Evolutionary conservation across 1,140 invertebrate genomes (phyloP), one percentile per base, ranked within the genome.

Genomic region (Meloidogyne exigua): DNA sequence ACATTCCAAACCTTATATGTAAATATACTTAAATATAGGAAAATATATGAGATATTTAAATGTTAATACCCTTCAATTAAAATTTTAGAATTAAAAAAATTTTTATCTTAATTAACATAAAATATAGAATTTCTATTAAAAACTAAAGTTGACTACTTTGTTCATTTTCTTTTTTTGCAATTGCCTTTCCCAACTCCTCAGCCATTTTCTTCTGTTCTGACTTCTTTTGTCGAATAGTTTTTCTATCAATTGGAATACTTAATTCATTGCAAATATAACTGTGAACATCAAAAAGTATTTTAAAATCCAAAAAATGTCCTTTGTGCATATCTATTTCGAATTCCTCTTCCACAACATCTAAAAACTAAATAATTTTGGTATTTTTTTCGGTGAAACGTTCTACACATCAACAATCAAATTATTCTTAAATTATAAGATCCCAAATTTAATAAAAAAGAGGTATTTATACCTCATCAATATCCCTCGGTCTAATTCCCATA

Each of bases 241-340:
- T 57, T 57, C 49, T 57, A 9, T 57, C 49, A 57, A n/a, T 57
- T 57, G 49, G 49, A 57, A 57, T 57, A 57, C 13, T n/a, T 2
- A 57, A 1, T 57, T 57, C 49, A 9, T 57, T 57, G 10, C 49
- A 57, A 57, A 57, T 7, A 9, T 57, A n/a, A n/a, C 9, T 57
- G 21, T 57, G 49, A 57, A 57, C n/a, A 21, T 57, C 49, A 9
- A 18, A 2, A 57, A 57, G 49, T 9, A n/a, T 57, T 57, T n/a
- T 57, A n/a, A 57, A 57, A n/a, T 57, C 49, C 49, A 57, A 9
- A 57, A 57, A 57, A 57, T 57, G 49, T 57, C 49, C 49, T 57
- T 57, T 57, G 5, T 57, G 49, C 49, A 57, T 57, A 57, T 57
- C n/a, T 57, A 57, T n/a, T 5, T 57, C 49, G 1, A 57, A 10